Base-by-base conservation (phyloP, 35 echinoderm and acorn worm species). In the Holothuria glaberrima region DNA sequence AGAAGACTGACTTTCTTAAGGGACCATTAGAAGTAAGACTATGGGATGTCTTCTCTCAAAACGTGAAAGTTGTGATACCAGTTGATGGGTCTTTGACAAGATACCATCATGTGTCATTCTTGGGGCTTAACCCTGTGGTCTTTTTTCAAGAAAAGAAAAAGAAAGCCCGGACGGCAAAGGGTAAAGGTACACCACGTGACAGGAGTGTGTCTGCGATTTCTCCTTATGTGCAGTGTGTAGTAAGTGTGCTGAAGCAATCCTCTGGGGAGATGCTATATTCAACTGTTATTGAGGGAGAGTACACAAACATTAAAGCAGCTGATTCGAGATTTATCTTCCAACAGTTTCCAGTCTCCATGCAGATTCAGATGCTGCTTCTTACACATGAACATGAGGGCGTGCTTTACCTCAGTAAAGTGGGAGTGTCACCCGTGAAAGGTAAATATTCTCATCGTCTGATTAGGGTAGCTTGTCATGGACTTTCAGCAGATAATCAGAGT, bases 141-240 rank as follows among this genome's bases (percentile, higher is more conserved):
- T 63, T 86, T 67, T 38, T 86, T 32, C 83, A 86, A 61, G 59
- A 86, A 25, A 86, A 30, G 59, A 30, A 68, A 26, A 66, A 86
- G 50, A 26, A 30, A 18, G 79, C 44, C 21, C 21, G 79, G 26
- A 20, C 79, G 17, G 50, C 50, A 14, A 82, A 48, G 33, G 12
- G 21, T 48, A 56, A 82, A 48, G 48, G 36, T 26, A 60, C 31
- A 45, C n/a, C 35, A 9, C 44, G 79, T 50, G 30, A 82, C 79
- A 6, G 22, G 3, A 48, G 21, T 38, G 50, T 30, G 26, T 60
- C 79, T 22, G 9, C 79, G 13, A 50, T 19, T 20, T 3, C 48
- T 9, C 50, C 44, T 17, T 26, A 27, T 28, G 28, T 82, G 21
- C 79, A 82, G 17, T 58, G 36, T 48, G 21, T 27, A 0, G 79